Conservation (phyloP, 2,113 vertebrate species). For the Rafetus swinhoei region DNA sequence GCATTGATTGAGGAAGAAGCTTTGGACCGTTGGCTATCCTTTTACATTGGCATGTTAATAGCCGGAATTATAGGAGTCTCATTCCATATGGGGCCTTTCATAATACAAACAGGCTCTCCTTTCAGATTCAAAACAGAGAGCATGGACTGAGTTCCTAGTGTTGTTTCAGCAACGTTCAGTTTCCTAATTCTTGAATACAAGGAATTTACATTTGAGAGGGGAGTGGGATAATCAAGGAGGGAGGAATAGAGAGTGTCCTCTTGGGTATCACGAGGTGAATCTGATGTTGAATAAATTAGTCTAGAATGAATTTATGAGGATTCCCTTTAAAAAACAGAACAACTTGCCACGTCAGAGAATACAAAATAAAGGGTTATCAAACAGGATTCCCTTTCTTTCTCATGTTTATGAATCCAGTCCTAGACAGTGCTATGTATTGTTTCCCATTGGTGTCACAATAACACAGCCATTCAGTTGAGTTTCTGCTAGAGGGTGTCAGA, state of each 20-base stretch:
- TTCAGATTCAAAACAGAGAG: neutral
- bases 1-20: conserved; percentile 27
- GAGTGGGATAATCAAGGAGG: neutral
- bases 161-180: neutral
- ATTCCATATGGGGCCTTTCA: neutral
- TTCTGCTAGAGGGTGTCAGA: neutral
- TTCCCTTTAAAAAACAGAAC: neutral
- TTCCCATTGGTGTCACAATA: neutral
- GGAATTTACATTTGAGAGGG: neutral
- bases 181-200: neutral
- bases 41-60: conserved; percentile 45
- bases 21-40: conserved; percentile 6
- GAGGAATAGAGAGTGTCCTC: neutral
- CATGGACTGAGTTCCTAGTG: fast-evolving
- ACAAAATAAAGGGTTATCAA: neutral
- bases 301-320: neutral
- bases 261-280: neutral
- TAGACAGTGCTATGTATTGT: neutral
- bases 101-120: conserved; percentile 8
- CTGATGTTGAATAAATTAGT: fast-evolving
- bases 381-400: neutral
- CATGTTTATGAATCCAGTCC: neutral
- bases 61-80: neutral
- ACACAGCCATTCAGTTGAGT: neutral
- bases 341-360: neutral